Evolutionary conservation across 2,888 invertebrate genomes (phyloP), one percentile per base, ranked within the genome.

Genomic region (Drosophila peninsularis): DNA sequence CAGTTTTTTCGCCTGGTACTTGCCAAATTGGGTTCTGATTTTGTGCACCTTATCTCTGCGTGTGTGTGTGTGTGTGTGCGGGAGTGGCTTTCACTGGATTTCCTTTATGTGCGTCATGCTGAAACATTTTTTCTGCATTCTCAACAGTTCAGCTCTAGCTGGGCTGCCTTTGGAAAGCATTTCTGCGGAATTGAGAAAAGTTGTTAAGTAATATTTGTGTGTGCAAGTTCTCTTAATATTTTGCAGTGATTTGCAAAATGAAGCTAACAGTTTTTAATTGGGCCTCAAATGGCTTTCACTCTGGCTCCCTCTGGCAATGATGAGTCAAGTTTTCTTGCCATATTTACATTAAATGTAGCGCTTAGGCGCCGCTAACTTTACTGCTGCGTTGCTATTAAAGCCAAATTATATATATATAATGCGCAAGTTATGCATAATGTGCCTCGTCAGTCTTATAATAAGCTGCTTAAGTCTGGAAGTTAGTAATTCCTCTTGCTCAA

Each of bases 161-260:
- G 10, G 17, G 30, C 21, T 13, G 36, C 27, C 13, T 37, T 24
- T 39, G 7, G 32, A 49, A 27, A 54, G 41, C 19, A 32, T 50
- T 52, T 39, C 14, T 32, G 13, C 30, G 13, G 45, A 42, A 55
- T 42, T 36, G 30, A 21, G 34, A 36, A 66, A 78, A 80, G 44
- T 73, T 78, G 71, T 75, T 56, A 63, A 69, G 68, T 69, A 79
- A 78, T 60, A 71, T 78, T 55, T 65, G 41, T 67, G 44, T 21
- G 50, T 53, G 27, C 27, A 53, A 56, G 67, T 62, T 69, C 62
- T 72, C 72, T 75, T 82, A 88, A 83, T 88, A 88, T 71, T 86
- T 80, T 80, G 54, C 56, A 88, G 71, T 83, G 83, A 83, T 75
- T 75, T 27, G 78, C 78, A 78, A 68, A 88, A 81, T 53, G 63